Percentiles rank a stretch among this genome's conserved stretches.
Evolutionary conservation across 2,113 vertebrate genomes (phyloP).

Genomic region (Montifringilla adamsi): DNA sequence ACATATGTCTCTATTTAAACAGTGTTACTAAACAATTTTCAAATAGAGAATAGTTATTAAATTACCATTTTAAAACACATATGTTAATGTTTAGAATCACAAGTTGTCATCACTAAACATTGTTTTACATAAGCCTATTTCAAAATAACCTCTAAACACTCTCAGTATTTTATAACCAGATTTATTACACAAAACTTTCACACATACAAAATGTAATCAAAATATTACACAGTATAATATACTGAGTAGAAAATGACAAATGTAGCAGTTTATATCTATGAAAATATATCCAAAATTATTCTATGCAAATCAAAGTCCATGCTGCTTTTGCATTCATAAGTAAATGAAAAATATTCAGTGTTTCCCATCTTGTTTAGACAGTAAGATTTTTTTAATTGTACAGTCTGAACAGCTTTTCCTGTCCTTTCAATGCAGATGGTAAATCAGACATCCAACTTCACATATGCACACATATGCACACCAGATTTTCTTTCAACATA

Average conservation of each 20-base stretch:
- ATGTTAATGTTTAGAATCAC: not conserved
- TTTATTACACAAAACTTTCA: not conserved
- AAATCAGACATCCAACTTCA: not conserved
- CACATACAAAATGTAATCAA: not conserved
- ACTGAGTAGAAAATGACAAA: not conserved
- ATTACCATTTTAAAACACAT: not conserved
- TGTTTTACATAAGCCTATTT: not conserved
- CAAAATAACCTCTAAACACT: not conserved
- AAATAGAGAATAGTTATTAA: not conserved
- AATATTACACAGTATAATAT: not conserved
- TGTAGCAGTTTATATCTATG: not conserved
- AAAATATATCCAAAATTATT: not conserved
- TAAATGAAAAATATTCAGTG: not conserved
- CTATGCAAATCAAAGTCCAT: not conserved
- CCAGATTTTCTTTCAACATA: not conserved
- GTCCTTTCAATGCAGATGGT: not conserved
- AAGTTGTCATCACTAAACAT: not conserved
- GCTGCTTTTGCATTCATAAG: not conserved
- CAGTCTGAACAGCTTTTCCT: not conserved
- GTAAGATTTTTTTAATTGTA: rapidly evolving
- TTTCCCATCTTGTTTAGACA: not conserved
- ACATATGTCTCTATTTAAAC: not conserved
- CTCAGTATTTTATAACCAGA: not conserved
- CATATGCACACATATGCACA: not conserved
- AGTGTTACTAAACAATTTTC: not conserved